A percentile compares a stretch with the other conserved stretches of the same genome.
phyloP scores from a whole-genome alignment of 2,888 invertebrate species.

The Dolichomitus sp. region DNA sequence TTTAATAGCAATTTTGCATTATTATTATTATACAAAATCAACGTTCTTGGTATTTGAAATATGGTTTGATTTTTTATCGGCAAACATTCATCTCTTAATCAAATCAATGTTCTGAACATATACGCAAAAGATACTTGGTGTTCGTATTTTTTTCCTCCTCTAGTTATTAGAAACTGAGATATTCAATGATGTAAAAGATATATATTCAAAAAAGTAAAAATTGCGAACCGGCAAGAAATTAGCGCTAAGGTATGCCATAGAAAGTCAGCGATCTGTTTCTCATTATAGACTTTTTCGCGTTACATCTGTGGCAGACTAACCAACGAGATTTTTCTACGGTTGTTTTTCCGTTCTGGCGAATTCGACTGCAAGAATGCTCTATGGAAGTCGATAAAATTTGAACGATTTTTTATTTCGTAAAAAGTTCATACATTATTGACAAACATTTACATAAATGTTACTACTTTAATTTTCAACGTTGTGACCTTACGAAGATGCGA shows the following conservation, averaged over 20 bases:
- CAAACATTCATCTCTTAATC: too few relatives aligned
- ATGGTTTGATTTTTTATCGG: too few relatives aligned
- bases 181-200: not conserved
- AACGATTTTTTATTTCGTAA: slow-evolving; percentile 26
- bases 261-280: slow-evolving; percentile 79
- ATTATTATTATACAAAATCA: too few relatives aligned
- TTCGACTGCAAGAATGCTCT: slow-evolving; percentile 58
- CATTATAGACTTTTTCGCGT: slow-evolving; percentile 74
- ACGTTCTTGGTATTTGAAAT: too few relatives aligned
- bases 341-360: slow-evolving; percentile 72
- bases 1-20: too few relatives aligned
- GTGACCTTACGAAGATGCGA: too few relatives aligned
- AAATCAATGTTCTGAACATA: too few relatives aligned
- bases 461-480: not conserved
- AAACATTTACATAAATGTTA: slow-evolving; percentile 31
- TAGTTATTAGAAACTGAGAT: not conserved
- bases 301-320: slow-evolving; percentile 81
- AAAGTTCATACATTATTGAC: slow-evolving; percentile 46
- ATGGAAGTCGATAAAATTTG: slow-evolving; percentile 46
- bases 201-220: not conserved
- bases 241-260: slow-evolving; percentile 69
- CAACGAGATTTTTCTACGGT: slow-evolving; percentile 63
- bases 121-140: not conserved
- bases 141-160: not conserved
- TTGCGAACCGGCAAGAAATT: not conserved